Conservation (phyloP, 23 tunicate species). For the Aplidium turbinatum region DNA sequence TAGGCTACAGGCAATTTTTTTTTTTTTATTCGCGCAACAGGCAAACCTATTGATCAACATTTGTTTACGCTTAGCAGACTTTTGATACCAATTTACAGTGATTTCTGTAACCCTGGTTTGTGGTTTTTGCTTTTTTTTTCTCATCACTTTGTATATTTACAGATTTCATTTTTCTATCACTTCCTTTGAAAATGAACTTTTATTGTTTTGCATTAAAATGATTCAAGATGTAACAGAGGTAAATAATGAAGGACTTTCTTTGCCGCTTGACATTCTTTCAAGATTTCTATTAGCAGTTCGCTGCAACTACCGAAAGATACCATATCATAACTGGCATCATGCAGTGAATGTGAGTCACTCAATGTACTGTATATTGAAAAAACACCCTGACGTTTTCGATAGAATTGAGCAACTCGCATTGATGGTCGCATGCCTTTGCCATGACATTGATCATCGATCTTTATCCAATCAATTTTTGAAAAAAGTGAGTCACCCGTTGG, state of each 20-base stretch:
- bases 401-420: constrained; percentile 46
- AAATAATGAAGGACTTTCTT: not conserved
- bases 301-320: constrained; percentile 54
- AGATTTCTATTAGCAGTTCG: constrained; percentile 53
- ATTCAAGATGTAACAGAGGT: constrained; percentile 24
- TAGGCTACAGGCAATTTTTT: too few species aligned
- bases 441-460: constrained; percentile 80
- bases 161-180: constrained; percentile 57
- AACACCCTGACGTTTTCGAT: constrained; percentile 44
- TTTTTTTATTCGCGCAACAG: too few species aligned
- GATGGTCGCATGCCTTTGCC: constrained; percentile 65
- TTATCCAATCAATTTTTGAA: constrained; percentile 68
- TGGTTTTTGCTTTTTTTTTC: not conserved
- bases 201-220: constrained; percentile 53
- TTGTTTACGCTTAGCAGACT: too few species aligned
- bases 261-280: constrained; percentile 40
- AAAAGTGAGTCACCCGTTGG: constrained; percentile 48
- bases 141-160: not conserved
- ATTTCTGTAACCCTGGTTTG: not conserved
- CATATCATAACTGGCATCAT: constrained; percentile 88
- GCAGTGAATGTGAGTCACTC: constrained; percentile 79
- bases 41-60: too few species aligned
- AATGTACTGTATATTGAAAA: constrained; percentile 70
- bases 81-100: too few species aligned
- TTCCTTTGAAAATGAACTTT: constrained; percentile 43